Percentiles rank a stretch among this genome's conserved stretches.
Evolutionary conservation across 2,113 vertebrate genomes (phyloP).

Genomic region (Apus apus): DNA sequence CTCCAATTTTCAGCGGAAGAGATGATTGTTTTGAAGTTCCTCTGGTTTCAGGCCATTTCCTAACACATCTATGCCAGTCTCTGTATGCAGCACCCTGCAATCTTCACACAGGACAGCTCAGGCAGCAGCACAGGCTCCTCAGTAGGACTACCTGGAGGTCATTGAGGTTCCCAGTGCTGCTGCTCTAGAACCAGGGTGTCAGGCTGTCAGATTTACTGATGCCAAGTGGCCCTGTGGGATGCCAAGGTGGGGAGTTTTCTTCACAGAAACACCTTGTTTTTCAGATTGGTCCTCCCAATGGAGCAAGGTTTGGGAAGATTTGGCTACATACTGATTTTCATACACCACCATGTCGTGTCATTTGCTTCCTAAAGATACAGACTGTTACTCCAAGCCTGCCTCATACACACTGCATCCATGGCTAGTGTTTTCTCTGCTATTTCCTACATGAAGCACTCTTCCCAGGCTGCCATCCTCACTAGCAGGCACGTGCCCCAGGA

Average conservation of each 20-base stretch:
- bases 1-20: not conserved
- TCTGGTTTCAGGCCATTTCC: not conserved
- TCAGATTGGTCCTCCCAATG: no score
- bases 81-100: not conserved
- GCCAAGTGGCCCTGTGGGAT: not conserved
- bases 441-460: not conserved
- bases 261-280: not conserved
- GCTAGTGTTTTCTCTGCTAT: not conserved
- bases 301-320: not conserved
- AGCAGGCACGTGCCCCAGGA: not conserved
- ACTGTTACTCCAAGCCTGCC: not conserved
- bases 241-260: no score
- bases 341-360: accelerated
- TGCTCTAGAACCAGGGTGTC: not conserved
- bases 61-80: not conserved
- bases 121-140: accelerated
- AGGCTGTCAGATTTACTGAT: no score
- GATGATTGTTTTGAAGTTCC: not conserved
- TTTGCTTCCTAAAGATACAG: not conserved
- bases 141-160: not conserved
- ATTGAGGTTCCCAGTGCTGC: accelerated
- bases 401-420: accelerated
- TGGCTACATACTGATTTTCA: not conserved
- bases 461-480: no score
- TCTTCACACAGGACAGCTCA: no score